Percentiles rank a stretch among this genome's conserved stretches.
phyloP scores from a whole-genome alignment of 2,888 invertebrate species.

The Podabrus alpinus region DNA sequence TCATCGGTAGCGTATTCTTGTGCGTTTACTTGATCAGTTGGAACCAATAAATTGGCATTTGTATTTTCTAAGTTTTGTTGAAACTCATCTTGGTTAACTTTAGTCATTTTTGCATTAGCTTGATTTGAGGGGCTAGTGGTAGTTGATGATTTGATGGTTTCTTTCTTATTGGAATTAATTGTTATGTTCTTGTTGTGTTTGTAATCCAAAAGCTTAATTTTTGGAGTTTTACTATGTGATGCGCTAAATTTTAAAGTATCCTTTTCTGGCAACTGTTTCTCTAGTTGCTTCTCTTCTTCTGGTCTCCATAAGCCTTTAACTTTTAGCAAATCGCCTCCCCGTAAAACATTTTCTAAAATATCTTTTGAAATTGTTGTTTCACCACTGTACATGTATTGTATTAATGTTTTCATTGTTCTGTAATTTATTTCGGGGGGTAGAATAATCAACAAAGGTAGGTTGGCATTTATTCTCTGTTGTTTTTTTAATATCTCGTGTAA shows the following conservation, averaged over 20 bases:
- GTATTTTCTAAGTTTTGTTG: not conserved
- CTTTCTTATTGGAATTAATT: not conserved
- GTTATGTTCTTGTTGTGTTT: not conserved
- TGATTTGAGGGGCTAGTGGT: not conserved
- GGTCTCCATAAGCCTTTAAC: conserved; percentile 81
- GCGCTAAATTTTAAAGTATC: not conserved
- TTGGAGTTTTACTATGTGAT: not conserved
- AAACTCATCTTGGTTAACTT: not conserved
- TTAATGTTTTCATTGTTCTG: conserved; percentile 77
- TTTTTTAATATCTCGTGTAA: conserved; percentile 61
- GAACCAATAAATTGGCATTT: not conserved
- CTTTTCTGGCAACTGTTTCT: conserved; percentile 10
- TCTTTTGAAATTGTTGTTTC: conserved; percentile 86
- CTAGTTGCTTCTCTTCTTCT: conserved; percentile 56
- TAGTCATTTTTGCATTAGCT: not conserved
- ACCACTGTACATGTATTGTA: conserved; percentile 83
- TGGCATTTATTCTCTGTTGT: conserved; percentile 47
- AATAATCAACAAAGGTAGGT: conserved; percentile 66
- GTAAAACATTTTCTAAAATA: conserved; percentile 77
- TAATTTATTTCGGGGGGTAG: conserved; percentile 81
- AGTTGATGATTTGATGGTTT: not conserved
- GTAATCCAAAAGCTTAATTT: not conserved
- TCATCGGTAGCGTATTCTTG: conserved; percentile 1
- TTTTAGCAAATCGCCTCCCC: conserved; percentile 81
- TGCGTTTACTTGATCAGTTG: not conserved